Conservation (phyloP, 1,140 invertebrate species). For the Dufourea novaeangliae region DNA sequence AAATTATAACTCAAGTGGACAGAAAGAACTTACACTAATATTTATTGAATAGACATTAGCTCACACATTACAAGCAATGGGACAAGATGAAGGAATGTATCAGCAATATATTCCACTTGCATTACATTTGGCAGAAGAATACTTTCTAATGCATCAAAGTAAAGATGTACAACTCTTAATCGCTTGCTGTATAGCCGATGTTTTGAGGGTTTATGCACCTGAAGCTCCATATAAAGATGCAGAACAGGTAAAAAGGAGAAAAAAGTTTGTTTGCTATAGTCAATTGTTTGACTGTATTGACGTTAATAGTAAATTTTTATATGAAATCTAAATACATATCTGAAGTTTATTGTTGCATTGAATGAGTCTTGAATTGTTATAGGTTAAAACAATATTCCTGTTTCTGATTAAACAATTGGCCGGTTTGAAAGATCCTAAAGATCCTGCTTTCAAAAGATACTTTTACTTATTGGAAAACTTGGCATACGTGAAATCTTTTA, state of each 20-base stretch:
- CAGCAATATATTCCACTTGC: conserved; percentile 96
- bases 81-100: conserved; percentile 96
- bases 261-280: no score
- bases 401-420: conserved; percentile 97
- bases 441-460: conserved; percentile 98
- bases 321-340: background rate
- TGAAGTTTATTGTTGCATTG: background rate
- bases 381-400: conserved; percentile 93
- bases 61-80: conserved; percentile 97
- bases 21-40: conserved; percentile 16
- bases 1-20: background rate
- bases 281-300: conserved; percentile 65
- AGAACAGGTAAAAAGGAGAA: conserved; percentile 90
- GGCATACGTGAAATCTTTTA: conserved; percentile 99
- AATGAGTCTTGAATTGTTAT: conserved; percentile 35
- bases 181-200: conserved; percentile 98
- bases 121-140: conserved; percentile 95
- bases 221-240: conserved; percentile 98
- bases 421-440: conserved; percentile 97
- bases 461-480: conserved; percentile 98
- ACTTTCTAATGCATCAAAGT: conserved; percentile 94
- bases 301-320: background rate
- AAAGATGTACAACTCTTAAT: conserved; percentile 97
- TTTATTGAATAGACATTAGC: conserved; percentile 87
- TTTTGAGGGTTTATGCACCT: conserved; percentile 98